phyloP scores from a whole-genome alignment of 37 sponge, comb jelly and placozoan species.

The Eunapius fragilis region DNA sequence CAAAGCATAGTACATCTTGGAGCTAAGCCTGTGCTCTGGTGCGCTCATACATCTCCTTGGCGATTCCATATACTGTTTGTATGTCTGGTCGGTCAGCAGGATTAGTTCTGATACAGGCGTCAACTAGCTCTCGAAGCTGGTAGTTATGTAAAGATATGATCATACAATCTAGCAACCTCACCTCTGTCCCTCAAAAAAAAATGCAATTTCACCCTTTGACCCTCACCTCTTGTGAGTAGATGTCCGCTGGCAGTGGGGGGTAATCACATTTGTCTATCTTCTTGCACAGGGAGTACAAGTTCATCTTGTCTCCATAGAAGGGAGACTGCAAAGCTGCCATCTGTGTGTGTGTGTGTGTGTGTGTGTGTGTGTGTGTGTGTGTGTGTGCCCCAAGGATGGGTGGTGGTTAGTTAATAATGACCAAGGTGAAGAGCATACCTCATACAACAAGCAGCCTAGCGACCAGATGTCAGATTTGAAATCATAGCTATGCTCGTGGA shows the following conservation, averaged over 20 bases:
- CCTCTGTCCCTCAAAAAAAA: too few species aligned
- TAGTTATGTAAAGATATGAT: neutral
- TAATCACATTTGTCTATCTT: slow-evolving; percentile 99
- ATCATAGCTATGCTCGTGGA: slow-evolving; percentile 97
- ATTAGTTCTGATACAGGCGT: slow-evolving; percentile 87
- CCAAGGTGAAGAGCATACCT: slow-evolving; percentile 39
- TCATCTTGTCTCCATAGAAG: slow-evolving; percentile 99
- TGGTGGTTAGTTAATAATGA: neutral
- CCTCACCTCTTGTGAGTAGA: slow-evolving; percentile 89
- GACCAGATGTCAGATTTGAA: slow-evolving; percentile 99
- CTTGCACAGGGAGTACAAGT: slow-evolving; percentile 96
- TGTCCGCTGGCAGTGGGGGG: slow-evolving; percentile 96
- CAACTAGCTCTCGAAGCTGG: slow-evolving; percentile 89
- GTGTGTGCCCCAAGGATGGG: too few species aligned
- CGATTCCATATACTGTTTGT: slow-evolving; percentile 73
- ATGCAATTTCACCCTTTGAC: neutral
- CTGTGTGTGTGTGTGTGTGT: slow-evolving; percentile 22
- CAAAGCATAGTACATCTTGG: neutral
- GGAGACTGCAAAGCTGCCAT: slow-evolving; percentile 99
- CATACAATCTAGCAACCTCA: too few species aligned
- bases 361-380: neutral
- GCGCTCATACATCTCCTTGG: slow-evolving; percentile 83
- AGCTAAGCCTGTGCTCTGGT: neutral
- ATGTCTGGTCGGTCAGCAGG: slow-evolving; percentile 91
- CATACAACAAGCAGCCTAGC: slow-evolving; percentile 98